Evolutionary conservation across 2,113 vertebrate genomes (phyloP), one percentile per base, ranked within the genome.

Genomic region (Polypterus senegalus): DNA sequence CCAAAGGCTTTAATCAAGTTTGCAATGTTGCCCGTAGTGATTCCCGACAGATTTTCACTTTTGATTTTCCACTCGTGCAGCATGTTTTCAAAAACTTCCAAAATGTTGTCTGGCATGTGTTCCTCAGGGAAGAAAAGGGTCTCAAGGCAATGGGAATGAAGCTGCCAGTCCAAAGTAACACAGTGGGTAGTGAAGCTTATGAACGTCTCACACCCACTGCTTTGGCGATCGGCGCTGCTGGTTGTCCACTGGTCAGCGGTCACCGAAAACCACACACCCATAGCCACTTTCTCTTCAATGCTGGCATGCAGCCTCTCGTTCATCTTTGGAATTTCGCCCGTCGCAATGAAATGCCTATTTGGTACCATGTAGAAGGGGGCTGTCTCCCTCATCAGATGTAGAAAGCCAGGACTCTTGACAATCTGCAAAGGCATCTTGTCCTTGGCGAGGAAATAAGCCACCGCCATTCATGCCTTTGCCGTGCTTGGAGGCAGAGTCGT

Each of bases 351-450:
- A 27, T 5, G 47, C 61, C 64, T 63, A 27, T 51, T n/a, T 54
- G 51, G 65, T 7, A 67, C 61, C 47, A 54, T 67, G 56, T 67
- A 60, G 5, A 47, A 52, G 48, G 61, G 61, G 9, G 47, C 9
- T 49, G 57, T 51, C 52, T 51, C 51, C 46, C 63, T 67, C 61
- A 60, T 63, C 27, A 60, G 61, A 54, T 60, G 11, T 9, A 63
- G 61, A 55, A 63, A 63, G 44, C 51, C 58, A 63, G 62, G 52
- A 47, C 57, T 67, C 59, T 64, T 48, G 8, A 60, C 61, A 45
- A 56, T 51, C n/a, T 60, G 61, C n/a, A 61, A 61, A 45, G 66
- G 60, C 53, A 63, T 56, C 65, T 62, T 62, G 44, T 66, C 56
- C 46, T 62, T 66, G 9, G 56, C n/a, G n/a, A n/a, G n/a, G n/a